Percentiles rank a stretch among this genome's conserved stretches.
These are phyloP conservation scores for Coranthus polyacanthus DNA, from an alignment of 2,797 vertebrate species.

Conservation along the genomic window DNA sequence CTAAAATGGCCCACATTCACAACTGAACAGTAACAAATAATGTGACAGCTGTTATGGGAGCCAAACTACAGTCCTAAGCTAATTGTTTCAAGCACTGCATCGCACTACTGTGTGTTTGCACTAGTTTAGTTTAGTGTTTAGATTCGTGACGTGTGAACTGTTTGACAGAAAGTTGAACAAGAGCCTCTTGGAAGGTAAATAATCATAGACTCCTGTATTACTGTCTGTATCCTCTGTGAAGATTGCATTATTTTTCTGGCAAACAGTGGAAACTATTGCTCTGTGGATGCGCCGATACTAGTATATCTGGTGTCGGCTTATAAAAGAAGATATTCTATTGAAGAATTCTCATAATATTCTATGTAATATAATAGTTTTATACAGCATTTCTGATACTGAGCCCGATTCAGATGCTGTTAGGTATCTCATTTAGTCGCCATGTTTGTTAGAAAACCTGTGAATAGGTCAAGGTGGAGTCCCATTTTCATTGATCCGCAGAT, in stretches of 20 bases:
- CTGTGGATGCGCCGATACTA: neutral
- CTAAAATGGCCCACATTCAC: conserved; percentile 37
- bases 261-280: conserved; percentile 7
- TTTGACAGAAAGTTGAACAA: neutral
- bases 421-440: conserved; percentile 19
- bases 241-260: conserved; percentile 7
- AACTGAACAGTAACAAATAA: conserved; percentile 27
- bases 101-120: neutral
- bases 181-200: neutral
- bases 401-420: conserved; percentile 10
- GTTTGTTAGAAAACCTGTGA: neutral
- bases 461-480: neutral
- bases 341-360: conserved; percentile 8
- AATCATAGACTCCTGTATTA: conserved; percentile 1
- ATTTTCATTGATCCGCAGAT: conserved; percentile 11
- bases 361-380: conserved; percentile 12
- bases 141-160: neutral
- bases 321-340: conserved; percentile 9
- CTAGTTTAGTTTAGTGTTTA: neutral
- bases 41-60: conserved; percentile 33
- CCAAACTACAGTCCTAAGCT: conserved; percentile 22
- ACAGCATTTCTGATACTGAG: conserved; percentile 1
- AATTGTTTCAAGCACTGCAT: conserved; percentile 31
- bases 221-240: neutral
- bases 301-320: conserved; percentile 9